Percentiles rank a stretch among this genome's conserved stretches.
Evolutionary conservation across 2,888 invertebrate genomes (phyloP).

Genomic region (Perizoma flavofasciatum): DNA sequence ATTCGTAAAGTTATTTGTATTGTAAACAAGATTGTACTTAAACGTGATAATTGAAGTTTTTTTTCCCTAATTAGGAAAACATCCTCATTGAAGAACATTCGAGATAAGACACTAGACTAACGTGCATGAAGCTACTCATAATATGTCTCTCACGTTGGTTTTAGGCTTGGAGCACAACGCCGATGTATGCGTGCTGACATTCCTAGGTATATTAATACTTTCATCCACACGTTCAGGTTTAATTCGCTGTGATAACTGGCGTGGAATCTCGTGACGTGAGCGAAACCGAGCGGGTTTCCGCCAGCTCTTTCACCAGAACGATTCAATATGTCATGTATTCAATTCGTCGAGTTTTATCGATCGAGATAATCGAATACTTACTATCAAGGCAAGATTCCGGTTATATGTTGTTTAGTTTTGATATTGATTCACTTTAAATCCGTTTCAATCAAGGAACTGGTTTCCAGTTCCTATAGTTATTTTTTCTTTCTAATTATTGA

Average conservation of each 20-base stretch:
- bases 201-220: constrained; percentile 34
- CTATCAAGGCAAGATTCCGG: constrained; percentile 5
- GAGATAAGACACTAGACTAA: neutral
- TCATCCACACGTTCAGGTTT: constrained; percentile 29
- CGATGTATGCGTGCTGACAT: constrained; percentile 25
- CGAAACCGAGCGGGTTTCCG: constrained; percentile 1
- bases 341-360: neutral
- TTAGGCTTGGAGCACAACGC: constrained; percentile 5
- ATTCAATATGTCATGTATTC: constrained; percentile 18
- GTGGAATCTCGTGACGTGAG: constrained; percentile 26
- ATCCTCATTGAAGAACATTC: too few species aligned
- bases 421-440: neutral
- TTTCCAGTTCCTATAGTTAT: neutral
- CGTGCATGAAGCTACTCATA: constrained; percentile 2
- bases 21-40: neutral
- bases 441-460: constrained; percentile 4
- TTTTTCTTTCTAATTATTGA: constrained; percentile 1
- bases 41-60: too few species aligned
- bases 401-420: neutral
- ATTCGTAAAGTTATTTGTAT: neutral
- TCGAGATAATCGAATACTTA: neutral
- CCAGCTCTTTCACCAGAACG: constrained; percentile 14
- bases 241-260: constrained; percentile 23
- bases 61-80: too few species aligned
- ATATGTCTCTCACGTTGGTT: constrained; percentile 26